Percentiles rank a stretch among this genome's conserved stretches.
phyloP scores from a whole-genome alignment of 2,113 vertebrate species.

The Rhodinocichla rosea region DNA sequence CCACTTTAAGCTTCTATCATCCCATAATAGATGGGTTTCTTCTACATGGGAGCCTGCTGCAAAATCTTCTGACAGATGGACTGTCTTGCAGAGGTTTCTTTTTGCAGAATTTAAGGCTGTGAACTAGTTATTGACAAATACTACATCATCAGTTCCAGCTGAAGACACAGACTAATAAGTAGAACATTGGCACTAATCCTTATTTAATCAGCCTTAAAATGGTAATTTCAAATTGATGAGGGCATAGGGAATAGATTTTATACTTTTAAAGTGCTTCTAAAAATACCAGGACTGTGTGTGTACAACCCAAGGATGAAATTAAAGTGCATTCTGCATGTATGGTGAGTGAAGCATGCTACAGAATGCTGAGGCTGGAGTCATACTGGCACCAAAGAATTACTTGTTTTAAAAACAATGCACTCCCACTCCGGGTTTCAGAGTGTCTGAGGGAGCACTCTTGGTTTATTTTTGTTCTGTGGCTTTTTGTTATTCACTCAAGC shows the following conservation, averaged over 20 bases:
- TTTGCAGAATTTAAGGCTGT: slow-evolving; percentile 73
- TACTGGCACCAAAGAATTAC: not conserved
- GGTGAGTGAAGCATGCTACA: slow-evolving; percentile 32
- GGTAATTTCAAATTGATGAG: slow-evolving; percentile 82
- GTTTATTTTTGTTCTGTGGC: not conserved
- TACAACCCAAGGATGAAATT: slow-evolving; percentile 72
- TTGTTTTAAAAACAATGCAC: not conserved
- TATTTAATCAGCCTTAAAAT: slow-evolving; percentile 86
- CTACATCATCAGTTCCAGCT: slow-evolving; percentile 81
- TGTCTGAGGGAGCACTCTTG: not conserved
- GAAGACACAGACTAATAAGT: slow-evolving; percentile 83
- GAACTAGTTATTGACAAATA: slow-evolving; percentile 84
- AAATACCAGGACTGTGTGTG: slow-evolving; percentile 68
- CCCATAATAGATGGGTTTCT: slow-evolving; percentile 74
- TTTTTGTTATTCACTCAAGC: not conserved
- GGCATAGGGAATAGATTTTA: slow-evolving; percentile 78
- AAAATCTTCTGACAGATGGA: slow-evolving; percentile 74
- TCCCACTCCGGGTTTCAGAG: not conserved
- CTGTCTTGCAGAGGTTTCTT: slow-evolving; percentile 71
- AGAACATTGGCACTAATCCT: slow-evolving; percentile 84
- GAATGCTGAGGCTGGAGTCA: not conserved
- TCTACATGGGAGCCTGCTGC: slow-evolving; percentile 65
- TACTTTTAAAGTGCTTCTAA: slow-evolving; percentile 76
- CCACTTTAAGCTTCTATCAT: slow-evolving; percentile 74
- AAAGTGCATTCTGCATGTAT: slow-evolving; percentile 41